phyloP scores from a whole-genome alignment of 2,797 vertebrate species.

The Heterohyrax brucei region DNA sequence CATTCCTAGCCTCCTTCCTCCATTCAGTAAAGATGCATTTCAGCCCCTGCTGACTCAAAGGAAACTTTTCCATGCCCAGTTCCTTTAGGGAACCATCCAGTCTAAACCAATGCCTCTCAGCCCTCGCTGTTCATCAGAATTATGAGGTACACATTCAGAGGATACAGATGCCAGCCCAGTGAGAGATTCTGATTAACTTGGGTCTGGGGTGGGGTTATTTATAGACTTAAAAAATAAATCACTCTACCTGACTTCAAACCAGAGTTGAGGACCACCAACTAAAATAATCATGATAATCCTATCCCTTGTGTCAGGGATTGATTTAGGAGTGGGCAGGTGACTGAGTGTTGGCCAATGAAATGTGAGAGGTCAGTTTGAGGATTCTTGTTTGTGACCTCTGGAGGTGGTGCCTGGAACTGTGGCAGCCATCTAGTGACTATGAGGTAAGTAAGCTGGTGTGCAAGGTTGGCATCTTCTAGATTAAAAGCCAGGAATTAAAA shows the following conservation, averaged over 20 bases:
- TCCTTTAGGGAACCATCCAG: not conserved
- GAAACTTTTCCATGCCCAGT: not conserved
- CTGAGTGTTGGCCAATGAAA: not conserved
- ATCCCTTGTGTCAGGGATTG: not conserved
- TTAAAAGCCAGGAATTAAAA: not conserved
- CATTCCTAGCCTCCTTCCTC: not conserved
- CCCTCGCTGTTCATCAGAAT: not conserved
- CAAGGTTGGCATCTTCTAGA: not conserved
- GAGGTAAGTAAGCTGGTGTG: not conserved
- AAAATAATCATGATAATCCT: constrained; percentile 11
- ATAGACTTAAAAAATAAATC: not conserved
- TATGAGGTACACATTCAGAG: not conserved
- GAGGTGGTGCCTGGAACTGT: not conserved
- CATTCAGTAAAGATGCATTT: not conserved
- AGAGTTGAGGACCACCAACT: not conserved
- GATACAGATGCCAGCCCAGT: not conserved
- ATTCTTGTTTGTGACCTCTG: not conserved
- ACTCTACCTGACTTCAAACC: not conserved
- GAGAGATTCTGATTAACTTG: not conserved
- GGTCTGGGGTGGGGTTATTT: not conserved
- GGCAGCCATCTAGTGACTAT: constrained; percentile 28
- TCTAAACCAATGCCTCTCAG: not conserved
- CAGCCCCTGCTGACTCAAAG: not conserved
- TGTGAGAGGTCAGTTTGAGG: not conserved
- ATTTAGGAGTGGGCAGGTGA: not conserved